These are phyloP conservation scores for Melanostigma gelatinosum DNA, from an alignment of 2,113 vertebrate species.

Conservation along the genomic window DNA sequence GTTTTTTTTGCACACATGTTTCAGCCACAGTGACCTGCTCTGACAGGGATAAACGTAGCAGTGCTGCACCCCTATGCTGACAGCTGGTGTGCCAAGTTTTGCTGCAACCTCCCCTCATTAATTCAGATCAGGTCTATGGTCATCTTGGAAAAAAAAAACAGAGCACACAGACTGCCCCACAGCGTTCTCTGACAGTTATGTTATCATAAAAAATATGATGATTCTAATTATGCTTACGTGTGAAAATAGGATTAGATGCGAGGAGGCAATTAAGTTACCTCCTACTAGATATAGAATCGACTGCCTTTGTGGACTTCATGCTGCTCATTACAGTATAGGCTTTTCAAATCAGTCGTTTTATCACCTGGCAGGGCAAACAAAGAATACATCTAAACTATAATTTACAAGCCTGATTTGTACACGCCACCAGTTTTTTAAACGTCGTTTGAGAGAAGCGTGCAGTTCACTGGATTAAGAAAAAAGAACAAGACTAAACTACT, in stretches of 20 bases:
- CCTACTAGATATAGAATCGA: slow-evolving; percentile 37
- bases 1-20: not conserved
- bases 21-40: slow-evolving; percentile 22
- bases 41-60: slow-evolving; percentile 41
- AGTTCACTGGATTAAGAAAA: not conserved
- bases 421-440: not conserved
- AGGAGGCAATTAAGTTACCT: slow-evolving; percentile 48
- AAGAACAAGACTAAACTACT: not conserved
- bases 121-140: slow-evolving; percentile 64
- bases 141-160: slow-evolving; percentile 41
- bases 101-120: slow-evolving; percentile 63
- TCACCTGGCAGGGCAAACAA: slow-evolving; percentile 1
- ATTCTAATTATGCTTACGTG: slow-evolving; percentile 63
- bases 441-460: not conserved
- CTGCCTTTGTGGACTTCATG: slow-evolving; percentile 14
- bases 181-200: slow-evolving; percentile 46
- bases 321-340: slow-evolving; percentile 10
- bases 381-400: slow-evolving; percentile 12
- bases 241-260: slow-evolving; percentile 40
- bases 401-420: not conserved
- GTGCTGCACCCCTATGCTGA: slow-evolving; percentile 44
- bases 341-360: slow-evolving; percentile 32
- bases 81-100: slow-evolving; percentile 48
- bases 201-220: slow-evolving; percentile 57
- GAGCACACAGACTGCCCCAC: slow-evolving; percentile 10